phyloP scores from a whole-genome alignment of 2,888 invertebrate genomes.

The Pseudanteris insignis region DNA sequence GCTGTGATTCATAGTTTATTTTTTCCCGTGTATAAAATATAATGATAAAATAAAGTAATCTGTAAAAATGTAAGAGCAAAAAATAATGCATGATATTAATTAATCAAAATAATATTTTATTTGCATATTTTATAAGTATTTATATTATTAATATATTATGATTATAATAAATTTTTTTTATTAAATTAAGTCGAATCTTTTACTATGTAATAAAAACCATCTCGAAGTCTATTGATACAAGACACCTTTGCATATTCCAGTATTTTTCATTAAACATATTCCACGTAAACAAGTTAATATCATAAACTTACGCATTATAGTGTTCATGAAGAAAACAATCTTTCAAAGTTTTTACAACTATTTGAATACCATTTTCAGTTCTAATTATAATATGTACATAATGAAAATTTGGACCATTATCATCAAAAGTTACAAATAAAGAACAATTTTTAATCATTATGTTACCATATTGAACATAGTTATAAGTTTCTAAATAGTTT shows the following conservation, averaged over 20 bases:
- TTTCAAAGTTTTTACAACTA: background rate
- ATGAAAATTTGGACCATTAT: background rate
- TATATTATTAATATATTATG: too few species aligned
- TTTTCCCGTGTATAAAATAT: too few species aligned
- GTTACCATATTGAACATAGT: slow-evolving; percentile 7
- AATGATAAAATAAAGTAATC: too few species aligned
- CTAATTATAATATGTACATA: background rate
- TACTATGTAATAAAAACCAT: slow-evolving; percentile 1
- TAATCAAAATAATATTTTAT: too few species aligned
- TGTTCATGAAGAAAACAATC: slow-evolving; percentile 4
- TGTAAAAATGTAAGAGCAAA: too few species aligned
- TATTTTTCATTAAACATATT: background rate
- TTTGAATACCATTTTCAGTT: background rate
- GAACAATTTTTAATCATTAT: slow-evolving; percentile 1
- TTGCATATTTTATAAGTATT: too few species aligned
- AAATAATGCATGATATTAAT: too few species aligned
- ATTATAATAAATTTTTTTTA: too few species aligned
- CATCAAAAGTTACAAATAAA: slow-evolving; percentile 1
- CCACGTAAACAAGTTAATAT: background rate
- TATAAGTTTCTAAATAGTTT: too few species aligned
- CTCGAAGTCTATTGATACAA: slow-evolving; percentile 3
- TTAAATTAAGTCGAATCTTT: background rate
- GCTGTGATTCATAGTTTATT: too few species aligned
- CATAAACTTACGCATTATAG: background rate
- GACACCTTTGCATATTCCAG: background rate